These are phyloP conservation scores for Scrobipalpa atriplicella DNA, from an alignment of 2,888 invertebrate species.

Conservation along the genomic window DNA sequence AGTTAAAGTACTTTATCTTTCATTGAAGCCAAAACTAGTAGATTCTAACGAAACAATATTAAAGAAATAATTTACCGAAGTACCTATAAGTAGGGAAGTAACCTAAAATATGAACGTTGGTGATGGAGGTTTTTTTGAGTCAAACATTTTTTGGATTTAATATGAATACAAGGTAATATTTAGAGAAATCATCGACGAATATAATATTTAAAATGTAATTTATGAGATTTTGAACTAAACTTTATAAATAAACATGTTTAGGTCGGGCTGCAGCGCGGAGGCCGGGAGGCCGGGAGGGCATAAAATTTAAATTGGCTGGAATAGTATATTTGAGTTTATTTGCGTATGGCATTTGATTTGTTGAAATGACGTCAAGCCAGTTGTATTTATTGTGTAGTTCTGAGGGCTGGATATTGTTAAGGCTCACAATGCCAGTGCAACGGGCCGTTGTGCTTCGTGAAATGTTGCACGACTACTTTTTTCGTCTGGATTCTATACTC, in stretches of 20 bases:
- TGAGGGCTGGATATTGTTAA: conserved; percentile 76
- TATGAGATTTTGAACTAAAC: conserved; percentile 14
- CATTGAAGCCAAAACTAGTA: too few species aligned
- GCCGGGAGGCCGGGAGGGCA: conserved; percentile 51
- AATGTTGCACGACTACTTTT: conserved; percentile 83
- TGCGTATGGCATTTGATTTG: conserved; percentile 73
- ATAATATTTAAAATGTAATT: conserved; percentile 26
- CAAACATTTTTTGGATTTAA: too few species aligned
- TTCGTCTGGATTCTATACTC: conserved; percentile 82
- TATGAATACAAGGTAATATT: background rate
- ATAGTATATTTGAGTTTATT: conserved; percentile 71
- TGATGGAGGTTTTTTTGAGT: too few species aligned
- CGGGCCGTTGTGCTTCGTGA: conserved; percentile 81
- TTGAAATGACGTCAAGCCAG: conserved; percentile 71
- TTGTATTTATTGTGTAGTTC: conserved; percentile 72
- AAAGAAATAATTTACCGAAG: too few species aligned
- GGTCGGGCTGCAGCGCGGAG: conserved; percentile 37
- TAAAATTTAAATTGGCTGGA: conserved; percentile 71
- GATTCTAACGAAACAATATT: too few species aligned
- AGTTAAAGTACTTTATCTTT: too few species aligned
- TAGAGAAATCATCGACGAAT: too few species aligned
- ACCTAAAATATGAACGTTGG: too few species aligned
- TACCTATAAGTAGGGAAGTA: too few species aligned
- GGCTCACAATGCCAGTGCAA: conserved; percentile 79
- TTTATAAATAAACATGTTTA: conserved; percentile 42